These are phyloP conservation scores for Parasteatoda tepidariorum DNA, from an alignment of 1,140 invertebrate species.

Conservation along the genomic window DNA sequence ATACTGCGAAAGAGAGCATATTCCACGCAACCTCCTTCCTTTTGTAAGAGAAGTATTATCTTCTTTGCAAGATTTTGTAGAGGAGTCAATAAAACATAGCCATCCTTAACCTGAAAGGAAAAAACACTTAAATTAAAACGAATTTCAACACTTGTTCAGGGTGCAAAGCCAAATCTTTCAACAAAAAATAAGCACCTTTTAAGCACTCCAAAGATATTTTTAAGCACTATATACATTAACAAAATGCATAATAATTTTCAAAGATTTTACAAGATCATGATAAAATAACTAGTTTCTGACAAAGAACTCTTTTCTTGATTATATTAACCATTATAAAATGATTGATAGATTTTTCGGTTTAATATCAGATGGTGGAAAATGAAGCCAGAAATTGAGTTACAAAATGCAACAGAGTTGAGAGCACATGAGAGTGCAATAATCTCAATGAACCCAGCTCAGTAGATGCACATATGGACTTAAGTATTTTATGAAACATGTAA, in stretches of 20 bases:
- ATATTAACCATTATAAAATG: too few species aligned
- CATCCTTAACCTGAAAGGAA: constrained; percentile 66
- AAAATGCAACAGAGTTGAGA: too few species aligned
- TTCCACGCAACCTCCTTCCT: constrained; percentile 71
- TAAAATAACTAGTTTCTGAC: too few species aligned
- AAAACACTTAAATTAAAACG: neutral
- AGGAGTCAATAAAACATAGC: constrained; percentile 72
- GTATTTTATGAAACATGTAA: too few species aligned
- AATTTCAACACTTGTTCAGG: neutral
- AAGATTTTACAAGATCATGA: neutral
- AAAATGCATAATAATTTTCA: neutral
- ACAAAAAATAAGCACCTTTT: neutral
- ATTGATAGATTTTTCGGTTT: too few species aligned
- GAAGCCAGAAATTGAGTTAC: too few species aligned
- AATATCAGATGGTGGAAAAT: too few species aligned
- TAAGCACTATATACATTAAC: too few species aligned
- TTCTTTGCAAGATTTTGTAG: constrained; percentile 74
- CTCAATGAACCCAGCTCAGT: too few species aligned
- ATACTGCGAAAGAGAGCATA: constrained; percentile 72
- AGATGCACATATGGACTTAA: too few species aligned
- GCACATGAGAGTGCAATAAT: too few species aligned
- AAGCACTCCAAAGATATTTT: neutral
- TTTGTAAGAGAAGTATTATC: constrained; percentile 73
- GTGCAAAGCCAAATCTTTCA: neutral
- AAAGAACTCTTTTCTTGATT: too few species aligned